Base-by-base conservation (phyloP, 2,888 invertebrate genomes). In the Idaea dimidiata region DNA sequence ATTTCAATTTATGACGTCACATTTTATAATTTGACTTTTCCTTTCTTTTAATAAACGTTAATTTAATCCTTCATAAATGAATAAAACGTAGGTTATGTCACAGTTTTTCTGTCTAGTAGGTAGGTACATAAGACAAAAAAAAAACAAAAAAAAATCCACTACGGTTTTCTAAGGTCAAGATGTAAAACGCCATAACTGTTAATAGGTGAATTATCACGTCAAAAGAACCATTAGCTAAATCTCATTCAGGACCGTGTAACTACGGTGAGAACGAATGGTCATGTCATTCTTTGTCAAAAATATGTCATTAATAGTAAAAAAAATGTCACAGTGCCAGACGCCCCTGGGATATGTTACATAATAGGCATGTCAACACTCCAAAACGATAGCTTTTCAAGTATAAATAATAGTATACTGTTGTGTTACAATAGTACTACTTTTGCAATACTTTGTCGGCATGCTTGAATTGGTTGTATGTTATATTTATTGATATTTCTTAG, bases 291-390 rank as follows among this genome's bases (percentile, higher is more conserved):
- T 87, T 91, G 89, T 89, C 81, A 82, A 83, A 85, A 86, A 87
- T 84, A 78, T 88, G 88, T 88, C 91, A 89, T 89, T 91, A 89
- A 88, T 86, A 82, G 71, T 71, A 66, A 73, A 87, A 84, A 84
- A 89, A 90, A 88, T 85, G 82, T 84, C 86, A 84, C 81, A 82
- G 85, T 86, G 76, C 73, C 72, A 74, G 71, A 68, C 86, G 83
- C 91, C 90, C 91, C 85, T 78, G 86, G 75, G 89, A 87, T 85
- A 79, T 86, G 88, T 86, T 85, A 83, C 84, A 89, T 90, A 90
- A 90, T 90, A 86, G 89, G 79, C 83, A 79, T 89, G 92, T 91
- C 91, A 91, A 91, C 92, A 92, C 91, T 90, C 82, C 74, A 80
- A 83, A 74, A 68, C 75, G 81, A 82, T 82, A 77, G 83, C 80